These are phyloP conservation scores for Cettia cetti DNA, from an alignment of 2,113 vertebrate genomes.

Conservation along the genomic window DNA sequence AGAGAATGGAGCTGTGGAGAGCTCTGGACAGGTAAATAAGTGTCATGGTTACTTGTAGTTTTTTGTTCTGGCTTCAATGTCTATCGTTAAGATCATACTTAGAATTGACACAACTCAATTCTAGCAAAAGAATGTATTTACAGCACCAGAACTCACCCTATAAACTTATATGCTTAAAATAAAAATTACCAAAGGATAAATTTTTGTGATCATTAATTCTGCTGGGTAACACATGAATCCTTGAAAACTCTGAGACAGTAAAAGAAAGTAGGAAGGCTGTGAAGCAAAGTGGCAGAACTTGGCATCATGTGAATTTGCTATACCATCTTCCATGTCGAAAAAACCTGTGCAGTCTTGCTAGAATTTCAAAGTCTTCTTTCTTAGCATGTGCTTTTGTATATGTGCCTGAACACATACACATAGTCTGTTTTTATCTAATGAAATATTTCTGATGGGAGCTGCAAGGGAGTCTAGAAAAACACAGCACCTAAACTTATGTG, in stretches of 20 bases:
- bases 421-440: not conserved
- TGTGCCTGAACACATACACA: not conserved
- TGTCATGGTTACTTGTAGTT: not conserved
- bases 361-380: not conserved
- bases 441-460: not conserved
- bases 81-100: not conserved
- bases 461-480: not conserved
- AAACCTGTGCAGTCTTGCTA: rapidly evolving
- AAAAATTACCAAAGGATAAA: not conserved
- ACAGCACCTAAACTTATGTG: not conserved
- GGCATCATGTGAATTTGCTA: not conserved
- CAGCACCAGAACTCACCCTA: not conserved
- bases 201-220: not conserved
- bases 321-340: not conserved
- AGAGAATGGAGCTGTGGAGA: not conserved
- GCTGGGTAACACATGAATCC: not conserved
- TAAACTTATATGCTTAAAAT: not conserved
- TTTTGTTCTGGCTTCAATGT: not conserved
- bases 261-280: not conserved
- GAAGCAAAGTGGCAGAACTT: not conserved
- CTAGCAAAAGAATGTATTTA: not conserved
- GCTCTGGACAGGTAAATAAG: not conserved
- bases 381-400: not conserved
- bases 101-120: not conserved
- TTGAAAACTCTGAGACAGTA: not conserved